Conservation (phyloP, 2,113 vertebrate species). For the Psittacara wagleri region DNA sequence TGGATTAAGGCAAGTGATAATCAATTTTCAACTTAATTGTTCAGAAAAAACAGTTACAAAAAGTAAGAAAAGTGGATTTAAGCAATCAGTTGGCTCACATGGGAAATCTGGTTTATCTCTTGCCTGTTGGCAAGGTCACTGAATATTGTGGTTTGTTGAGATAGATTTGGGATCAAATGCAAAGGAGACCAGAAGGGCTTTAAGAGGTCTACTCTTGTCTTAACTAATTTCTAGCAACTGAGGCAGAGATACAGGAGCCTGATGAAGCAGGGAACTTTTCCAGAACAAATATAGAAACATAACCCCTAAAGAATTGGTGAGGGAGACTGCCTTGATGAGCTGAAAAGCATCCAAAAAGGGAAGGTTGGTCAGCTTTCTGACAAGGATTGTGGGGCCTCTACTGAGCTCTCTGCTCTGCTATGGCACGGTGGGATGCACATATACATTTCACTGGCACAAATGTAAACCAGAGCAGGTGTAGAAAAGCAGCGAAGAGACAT, state of each 20-base stretch:
- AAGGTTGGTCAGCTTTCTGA: background rate
- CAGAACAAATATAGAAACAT: background rate
- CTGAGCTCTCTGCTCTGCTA: background rate
- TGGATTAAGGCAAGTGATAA: background rate
- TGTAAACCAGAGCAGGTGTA: background rate
- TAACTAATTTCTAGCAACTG: background rate
- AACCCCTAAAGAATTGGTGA: background rate
- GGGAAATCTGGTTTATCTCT: background rate
- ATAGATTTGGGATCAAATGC: background rate
- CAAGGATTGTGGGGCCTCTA: background rate
- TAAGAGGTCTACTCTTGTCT: background rate
- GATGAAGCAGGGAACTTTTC: background rate
- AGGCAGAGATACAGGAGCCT: background rate
- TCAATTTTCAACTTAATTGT: background rate
- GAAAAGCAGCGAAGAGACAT: background rate
- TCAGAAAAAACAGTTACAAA: background rate
- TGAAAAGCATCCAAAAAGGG: background rate
- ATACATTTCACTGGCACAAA: background rate
- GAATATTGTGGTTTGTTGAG: background rate
- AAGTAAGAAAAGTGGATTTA: background rate
- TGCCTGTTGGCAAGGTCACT: background rate
- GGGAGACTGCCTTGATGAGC: background rate
- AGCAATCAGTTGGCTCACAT: background rate
- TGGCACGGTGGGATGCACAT: rapidly evolving
- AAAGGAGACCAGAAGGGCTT: background rate